phyloP scores from a whole-genome alignment of 1,140 invertebrate species.

The Bombus impatiens region DNA sequence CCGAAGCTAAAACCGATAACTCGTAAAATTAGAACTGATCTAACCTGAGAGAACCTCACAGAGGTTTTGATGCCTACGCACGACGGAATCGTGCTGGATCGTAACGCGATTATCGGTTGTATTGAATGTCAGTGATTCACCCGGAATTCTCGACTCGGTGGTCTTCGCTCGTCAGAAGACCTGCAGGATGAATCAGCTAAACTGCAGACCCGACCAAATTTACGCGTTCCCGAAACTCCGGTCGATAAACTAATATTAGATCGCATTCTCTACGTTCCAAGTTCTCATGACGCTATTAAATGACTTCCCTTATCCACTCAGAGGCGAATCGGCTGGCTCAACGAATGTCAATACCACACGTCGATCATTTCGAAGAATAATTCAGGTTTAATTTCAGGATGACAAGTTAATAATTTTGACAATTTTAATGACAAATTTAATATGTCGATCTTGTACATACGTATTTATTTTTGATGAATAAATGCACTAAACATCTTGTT shows the following conservation, averaged over 20 bases:
- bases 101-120: conserved; percentile 57
- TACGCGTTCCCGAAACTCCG: conserved; percentile 45
- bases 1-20: conserved; percentile 46
- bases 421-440: no score
- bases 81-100: conserved; percentile 43
- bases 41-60: conserved; percentile 57
- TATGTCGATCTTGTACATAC: no score
- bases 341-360: no score
- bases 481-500: no score
- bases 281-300: conserved; percentile 8
- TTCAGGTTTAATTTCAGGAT: no score
- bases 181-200: conserved; percentile 57
- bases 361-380: no score
- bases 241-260: conserved; percentile 60
- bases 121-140: conserved; percentile 66
- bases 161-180: conserved; percentile 46
- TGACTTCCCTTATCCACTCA: neutral
- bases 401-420: no score
- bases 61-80: conserved; percentile 51
- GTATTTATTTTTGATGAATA: no score
- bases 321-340: no score
- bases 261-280: neutral
- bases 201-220: conserved; percentile 32
- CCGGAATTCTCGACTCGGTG: conserved; percentile 57
- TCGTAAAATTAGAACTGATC: conserved; percentile 76